Evolutionary conservation across 2,797 vertebrate genomes (phyloP).

Genomic region (Spondyliosoma cantharus): DNA sequence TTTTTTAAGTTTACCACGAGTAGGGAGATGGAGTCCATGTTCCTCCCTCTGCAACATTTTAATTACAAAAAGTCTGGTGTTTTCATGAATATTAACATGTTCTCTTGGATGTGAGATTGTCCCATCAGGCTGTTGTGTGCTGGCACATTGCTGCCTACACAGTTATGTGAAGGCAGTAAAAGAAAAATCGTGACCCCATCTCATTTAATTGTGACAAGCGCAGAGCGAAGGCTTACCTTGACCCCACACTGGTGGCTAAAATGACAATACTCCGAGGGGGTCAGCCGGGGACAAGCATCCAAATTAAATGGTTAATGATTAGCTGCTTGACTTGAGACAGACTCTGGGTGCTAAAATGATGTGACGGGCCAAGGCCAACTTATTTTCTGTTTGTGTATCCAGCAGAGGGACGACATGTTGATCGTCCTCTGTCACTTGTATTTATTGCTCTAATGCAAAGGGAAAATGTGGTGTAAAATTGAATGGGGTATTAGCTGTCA

Average conservation of each 20-base stretch:
- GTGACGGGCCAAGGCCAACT: conserved; percentile 57
- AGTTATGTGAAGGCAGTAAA: conserved; percentile 15
- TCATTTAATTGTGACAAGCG: conserved; percentile 31
- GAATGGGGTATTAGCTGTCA: conserved; percentile 77
- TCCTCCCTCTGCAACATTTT: background rate
- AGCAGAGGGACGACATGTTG: conserved; percentile 49
- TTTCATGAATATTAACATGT: background rate
- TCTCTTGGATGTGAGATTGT: conserved; percentile 1
- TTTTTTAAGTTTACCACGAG: background rate
- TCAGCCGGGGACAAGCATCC: conserved; percentile 68
- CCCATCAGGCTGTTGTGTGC: background rate
- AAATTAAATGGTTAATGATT: conserved; percentile 79
- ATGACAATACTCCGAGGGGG: conserved; percentile 55
- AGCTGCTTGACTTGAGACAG: conserved; percentile 63
- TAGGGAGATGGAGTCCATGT: background rate
- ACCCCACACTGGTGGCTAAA: conserved; percentile 53
- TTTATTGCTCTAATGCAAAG: conserved; percentile 68
- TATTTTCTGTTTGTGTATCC: conserved; percentile 58
- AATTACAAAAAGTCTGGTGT: background rate
- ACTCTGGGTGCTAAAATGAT: conserved; percentile 62
- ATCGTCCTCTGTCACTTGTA: conserved; percentile 69
- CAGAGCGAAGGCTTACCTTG: conserved; percentile 48
- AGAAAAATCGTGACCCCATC: background rate
- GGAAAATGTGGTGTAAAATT: conserved; percentile 70
- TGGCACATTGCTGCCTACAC: background rate